Base-by-base conservation (phyloP, 2,888 invertebrate genomes). In the Baronia brevicornis region DNA sequence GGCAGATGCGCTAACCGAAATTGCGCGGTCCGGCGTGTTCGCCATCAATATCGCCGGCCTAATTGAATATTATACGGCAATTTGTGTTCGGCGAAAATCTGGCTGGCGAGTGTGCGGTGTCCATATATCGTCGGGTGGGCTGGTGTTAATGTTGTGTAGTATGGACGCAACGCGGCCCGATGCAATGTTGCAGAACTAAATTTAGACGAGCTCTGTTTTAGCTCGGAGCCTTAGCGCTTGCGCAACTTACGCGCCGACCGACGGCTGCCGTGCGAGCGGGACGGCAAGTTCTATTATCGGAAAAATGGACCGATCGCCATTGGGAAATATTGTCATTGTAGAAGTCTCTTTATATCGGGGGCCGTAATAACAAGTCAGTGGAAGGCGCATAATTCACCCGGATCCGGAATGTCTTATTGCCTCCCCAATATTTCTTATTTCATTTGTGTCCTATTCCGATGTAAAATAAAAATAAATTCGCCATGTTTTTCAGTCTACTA, bases 1-100 rank as follows among this genome's bases (percentile, higher is more conserved):
- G 51, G 67, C 80, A 80, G 77, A 79, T 80, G 80, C 61, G 70
- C 78, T 63, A 63, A 80, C 80, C 80, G 60, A 80, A 71, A 80
- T 72, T 75, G 80, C 78, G n/a, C n/a, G 69, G 67, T 42, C 48
- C 65, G 55, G 54, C 61, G 53, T 49, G 52, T 53, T 39, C 40
- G 44, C 75, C 69, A 79, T 80, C 80, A 80, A 80, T 80, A 80
- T 68, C 57, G 62, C 41, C 56, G 68, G 63, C 71, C 79, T 82
- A 80, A 82, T 80, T 80, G 82, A 82, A 80, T 80, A 82, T 82
- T 77, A 80, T 78, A 75, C 75, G 67, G 64, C 79, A 75, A 80
- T 82, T 79, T 80, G 78, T 71, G 78, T 70, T 68, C n/a, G 73
- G 71, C 70, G 79, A 80, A 82, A 80, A 80, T 78, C 80, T 77